Evolutionary conservation across 2,888 invertebrate genomes (phyloP), one percentile per base, ranked within the genome.

Genomic region (Cheilosia soror): DNA sequence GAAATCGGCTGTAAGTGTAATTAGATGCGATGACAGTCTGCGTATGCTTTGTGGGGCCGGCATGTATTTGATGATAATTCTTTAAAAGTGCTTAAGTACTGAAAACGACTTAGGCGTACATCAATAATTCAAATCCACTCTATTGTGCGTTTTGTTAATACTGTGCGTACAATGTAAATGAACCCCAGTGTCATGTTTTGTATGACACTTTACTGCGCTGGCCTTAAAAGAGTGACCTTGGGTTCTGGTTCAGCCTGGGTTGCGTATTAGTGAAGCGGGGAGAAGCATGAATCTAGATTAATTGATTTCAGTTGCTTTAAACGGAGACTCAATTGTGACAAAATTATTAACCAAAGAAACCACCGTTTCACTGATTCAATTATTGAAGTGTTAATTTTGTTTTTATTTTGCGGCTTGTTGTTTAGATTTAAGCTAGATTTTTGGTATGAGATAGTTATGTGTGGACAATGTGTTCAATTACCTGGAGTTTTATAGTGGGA

Each of bases 401-500:
- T 13, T 7, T 20, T 49, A 31, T 58, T n/a, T 47, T 65, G 37
- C 37, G 37, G 53, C 15, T n/a, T 68, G 42, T 68, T 44, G n/a
- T 44, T 27, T 25, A 29, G 11, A 29, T 62, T 44, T 31, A 31
- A 71, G 37, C 47, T 37, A 37, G 58, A 66, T 60, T 51, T 66
- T 58, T 25, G 51, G 31, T 49, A 33, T 58, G 57, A 40, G 65
- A 66, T 75, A 20, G 49, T 37, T 66, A 29, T 20, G 11, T 42
- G 57, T n/a, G 51, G 15, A 76, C 76, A 66, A 76, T 66, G 76
- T 33, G 49, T 58, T 65, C 75, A 75, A 75, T 75, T 75, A 65
- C 29, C 57, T 57, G 37, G 37, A 58, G 37, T 57, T 57, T 47
- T 57, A 49, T 49, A 65, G 65, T 65, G 27, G 49, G 65, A 40